Evolutionary conservation across 23 tunicate species (phyloP).

Genomic region (Phallusia fumigata): DNA sequence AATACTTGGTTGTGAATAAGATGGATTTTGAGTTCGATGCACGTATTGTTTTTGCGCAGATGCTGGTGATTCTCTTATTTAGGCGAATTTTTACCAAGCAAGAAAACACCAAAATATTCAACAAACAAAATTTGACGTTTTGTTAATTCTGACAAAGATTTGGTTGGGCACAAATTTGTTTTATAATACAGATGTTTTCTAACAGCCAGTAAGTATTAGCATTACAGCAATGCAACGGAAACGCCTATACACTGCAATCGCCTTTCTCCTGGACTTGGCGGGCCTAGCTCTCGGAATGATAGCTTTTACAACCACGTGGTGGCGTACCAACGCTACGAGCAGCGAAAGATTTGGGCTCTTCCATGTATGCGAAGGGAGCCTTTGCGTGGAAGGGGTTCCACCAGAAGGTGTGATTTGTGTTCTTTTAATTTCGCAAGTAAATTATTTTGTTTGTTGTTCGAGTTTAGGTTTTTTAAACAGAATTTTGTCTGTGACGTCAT

Average conservation of each 20-base stretch:
- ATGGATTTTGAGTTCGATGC: too few relatives aligned
- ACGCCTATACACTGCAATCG: neutral
- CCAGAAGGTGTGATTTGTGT: neutral
- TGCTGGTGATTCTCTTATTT: too few relatives aligned
- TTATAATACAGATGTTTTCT: too few relatives aligned
- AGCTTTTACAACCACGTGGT: constrained; percentile 26
- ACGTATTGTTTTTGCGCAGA: too few relatives aligned
- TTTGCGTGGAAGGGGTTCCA: neutral
- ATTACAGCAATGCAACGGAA: neutral
- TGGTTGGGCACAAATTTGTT: too few relatives aligned
- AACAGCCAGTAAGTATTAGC: neutral
- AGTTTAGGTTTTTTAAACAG: neutral
- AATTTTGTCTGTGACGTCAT: neutral
- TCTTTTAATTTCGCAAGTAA: neutral
- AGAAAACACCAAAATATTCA: too few relatives aligned
- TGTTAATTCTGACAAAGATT: too few relatives aligned
- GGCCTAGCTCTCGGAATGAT: constrained; percentile 17
- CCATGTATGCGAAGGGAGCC: neutral
- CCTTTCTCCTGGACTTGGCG: constrained; percentile 3
- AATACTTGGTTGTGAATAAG: too few relatives aligned
- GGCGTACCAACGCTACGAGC: constrained; percentile 4
- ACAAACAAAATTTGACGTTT: too few relatives aligned
- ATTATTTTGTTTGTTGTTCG: neutral
- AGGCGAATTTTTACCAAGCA: too few relatives aligned
- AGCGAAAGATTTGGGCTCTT: constrained; percentile 14